Conservation (phyloP, 2,113 vertebrate species). For the Solea senegalensis region DNA sequence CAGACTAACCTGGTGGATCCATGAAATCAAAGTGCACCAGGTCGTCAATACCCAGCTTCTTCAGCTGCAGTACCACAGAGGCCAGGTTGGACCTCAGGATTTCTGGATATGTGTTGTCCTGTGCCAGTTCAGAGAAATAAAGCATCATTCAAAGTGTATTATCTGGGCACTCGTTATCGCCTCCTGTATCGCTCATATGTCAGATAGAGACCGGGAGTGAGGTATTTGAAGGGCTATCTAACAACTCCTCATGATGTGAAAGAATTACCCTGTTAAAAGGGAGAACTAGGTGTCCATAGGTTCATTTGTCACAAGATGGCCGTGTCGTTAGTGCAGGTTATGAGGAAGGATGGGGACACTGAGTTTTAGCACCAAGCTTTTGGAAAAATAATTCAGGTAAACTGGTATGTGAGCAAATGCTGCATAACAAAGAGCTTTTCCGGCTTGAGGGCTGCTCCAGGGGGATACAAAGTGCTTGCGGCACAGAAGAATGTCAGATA, state of each 20-base stretch:
- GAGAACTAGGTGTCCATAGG: constrained; percentile 36
- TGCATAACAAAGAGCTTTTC: constrained; percentile 39
- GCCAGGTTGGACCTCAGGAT: constrained; percentile 95
- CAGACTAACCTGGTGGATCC: constrained; percentile 93
- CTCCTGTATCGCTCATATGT: constrained; percentile 52
- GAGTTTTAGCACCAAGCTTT: constrained; percentile 24
- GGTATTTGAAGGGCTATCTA: constrained; percentile 69
- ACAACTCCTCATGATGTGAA: constrained; percentile 55
- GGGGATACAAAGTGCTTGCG: constrained; percentile 30
- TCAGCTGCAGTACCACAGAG: constrained; percentile 94
- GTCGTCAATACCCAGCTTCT: constrained; percentile 97
- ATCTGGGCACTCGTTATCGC: constrained; percentile 58
- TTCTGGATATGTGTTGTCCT: constrained; percentile 99
- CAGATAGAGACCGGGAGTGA: constrained; percentile 38
- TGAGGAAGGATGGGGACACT: constrained; percentile 28
- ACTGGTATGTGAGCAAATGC: constrained; percentile 37
- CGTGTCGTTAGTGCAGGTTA: constrained; percentile 32
- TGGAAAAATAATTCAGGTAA: constrained; percentile 39
- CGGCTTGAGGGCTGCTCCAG: constrained; percentile 33
- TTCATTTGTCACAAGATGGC: constrained; percentile 64
- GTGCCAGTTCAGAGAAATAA: constrained; percentile 15
- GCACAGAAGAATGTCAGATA: constrained; percentile 20
- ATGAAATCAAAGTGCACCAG: constrained; percentile 99
- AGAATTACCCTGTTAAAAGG: constrained; percentile 62
- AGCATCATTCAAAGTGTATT: constrained; percentile 59